Conservation (phyloP, 2,113 vertebrate genomes). For the Nettapus auritus region DNA sequence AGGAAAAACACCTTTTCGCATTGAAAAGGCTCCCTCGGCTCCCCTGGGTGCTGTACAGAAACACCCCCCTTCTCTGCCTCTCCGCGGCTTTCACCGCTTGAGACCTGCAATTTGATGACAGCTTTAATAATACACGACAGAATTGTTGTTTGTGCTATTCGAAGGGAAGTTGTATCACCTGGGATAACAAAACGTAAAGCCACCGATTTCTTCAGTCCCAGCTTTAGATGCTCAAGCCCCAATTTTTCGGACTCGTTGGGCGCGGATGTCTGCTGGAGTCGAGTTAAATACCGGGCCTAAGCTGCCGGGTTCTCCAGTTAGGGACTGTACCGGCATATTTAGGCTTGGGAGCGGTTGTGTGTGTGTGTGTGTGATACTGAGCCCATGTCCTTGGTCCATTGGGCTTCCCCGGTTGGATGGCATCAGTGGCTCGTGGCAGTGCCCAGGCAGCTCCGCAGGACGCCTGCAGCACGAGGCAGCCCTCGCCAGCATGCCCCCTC, state of each 20-base stretch:
- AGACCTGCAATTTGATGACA: constrained; percentile 30
- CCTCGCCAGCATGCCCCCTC: neutral
- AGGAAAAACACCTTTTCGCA: constrained; percentile 15
- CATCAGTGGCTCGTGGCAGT: fast-evolving
- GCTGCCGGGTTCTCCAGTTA: neutral
- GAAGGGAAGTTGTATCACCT: constrained; percentile 40
- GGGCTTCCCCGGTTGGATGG: neutral
- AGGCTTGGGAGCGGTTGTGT: neutral
- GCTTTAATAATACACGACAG: constrained; percentile 48
- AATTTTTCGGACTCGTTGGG: neutral
- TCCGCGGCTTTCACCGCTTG: neutral
- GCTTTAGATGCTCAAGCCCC: neutral
- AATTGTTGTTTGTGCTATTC: neutral
- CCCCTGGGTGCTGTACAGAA: neutral
- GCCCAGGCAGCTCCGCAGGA: neutral
- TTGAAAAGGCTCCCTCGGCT: constrained; percentile 20
- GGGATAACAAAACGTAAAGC: neutral
- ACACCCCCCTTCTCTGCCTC: neutral
- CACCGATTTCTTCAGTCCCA: neutral
- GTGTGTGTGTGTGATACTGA: neutral
- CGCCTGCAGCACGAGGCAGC: neutral
- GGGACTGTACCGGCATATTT: neutral
- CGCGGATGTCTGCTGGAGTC: neutral
- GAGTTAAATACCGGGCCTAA: neutral
- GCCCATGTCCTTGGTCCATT: neutral